phyloP scores from a whole-genome alignment of 2,888 invertebrate genomes.

The Phyto melanocephala region DNA sequence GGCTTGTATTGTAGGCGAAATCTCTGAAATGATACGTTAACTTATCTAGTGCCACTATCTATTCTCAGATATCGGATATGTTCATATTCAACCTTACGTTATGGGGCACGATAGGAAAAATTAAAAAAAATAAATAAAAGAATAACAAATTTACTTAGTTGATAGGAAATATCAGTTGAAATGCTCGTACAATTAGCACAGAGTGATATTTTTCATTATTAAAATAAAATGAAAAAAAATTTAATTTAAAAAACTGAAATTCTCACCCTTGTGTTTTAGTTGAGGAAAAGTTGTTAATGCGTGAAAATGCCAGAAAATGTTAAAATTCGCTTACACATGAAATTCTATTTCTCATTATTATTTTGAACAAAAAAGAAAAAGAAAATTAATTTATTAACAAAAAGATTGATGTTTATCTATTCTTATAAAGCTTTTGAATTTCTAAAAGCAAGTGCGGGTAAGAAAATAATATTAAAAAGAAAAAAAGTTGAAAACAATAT shows the following conservation, averaged over 20 bases:
- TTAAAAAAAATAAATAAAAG: constrained; percentile 77
- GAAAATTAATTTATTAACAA: neutral
- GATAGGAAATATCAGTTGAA: constrained; percentile 75
- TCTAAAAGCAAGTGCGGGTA: neutral
- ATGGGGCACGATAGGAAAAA: constrained; percentile 75
- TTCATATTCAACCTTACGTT: constrained; percentile 63
- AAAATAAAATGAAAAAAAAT: constrained; percentile 33
- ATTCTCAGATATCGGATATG: constrained; percentile 79
- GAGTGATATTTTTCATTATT: constrained; percentile 56
- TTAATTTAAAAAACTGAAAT: constrained; percentile 53
- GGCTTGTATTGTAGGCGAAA: constrained; percentile 71
- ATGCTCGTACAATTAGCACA: constrained; percentile 45
- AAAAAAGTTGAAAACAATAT: neutral
- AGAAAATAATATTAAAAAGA: neutral
- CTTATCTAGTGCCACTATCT: constrained; percentile 80
- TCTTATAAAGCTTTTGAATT: constrained; percentile 13
- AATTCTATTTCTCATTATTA: neutral
- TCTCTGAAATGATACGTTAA: constrained; percentile 79
- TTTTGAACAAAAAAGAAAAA: neutral
- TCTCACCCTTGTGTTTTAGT: constrained; percentile 65
- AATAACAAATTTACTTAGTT: constrained; percentile 69
- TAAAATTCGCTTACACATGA: neutral
- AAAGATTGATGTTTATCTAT: neutral
- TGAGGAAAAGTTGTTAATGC: constrained; percentile 59
- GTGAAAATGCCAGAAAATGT: neutral